Conservation (phyloP, 2,113 vertebrate species). For the Forbesichthys papilliferus region DNA sequence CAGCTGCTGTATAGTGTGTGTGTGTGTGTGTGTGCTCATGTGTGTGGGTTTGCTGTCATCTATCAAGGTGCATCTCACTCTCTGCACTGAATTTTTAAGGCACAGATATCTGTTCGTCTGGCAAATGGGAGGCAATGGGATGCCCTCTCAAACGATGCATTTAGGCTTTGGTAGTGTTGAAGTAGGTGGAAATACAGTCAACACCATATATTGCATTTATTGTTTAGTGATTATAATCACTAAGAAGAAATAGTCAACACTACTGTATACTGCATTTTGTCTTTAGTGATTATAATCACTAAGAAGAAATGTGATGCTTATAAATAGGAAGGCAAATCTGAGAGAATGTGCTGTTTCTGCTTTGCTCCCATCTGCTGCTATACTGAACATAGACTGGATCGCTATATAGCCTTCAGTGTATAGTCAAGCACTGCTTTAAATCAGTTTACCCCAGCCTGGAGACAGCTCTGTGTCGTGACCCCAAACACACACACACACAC, state of each 20-base stretch:
- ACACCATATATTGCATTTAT: too few relatives aligned
- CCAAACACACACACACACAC: neutral
- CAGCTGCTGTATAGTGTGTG: conserved; percentile 32
- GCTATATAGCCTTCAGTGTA: conserved; percentile 40
- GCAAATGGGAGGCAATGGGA: conserved; percentile 2
- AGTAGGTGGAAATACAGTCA: too few relatives aligned
- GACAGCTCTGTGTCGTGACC: conserved; percentile 43
- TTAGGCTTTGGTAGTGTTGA: too few relatives aligned
- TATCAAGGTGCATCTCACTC: conserved; percentile 37
- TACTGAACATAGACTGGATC: conserved; percentile 16
- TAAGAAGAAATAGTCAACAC: too few relatives aligned
- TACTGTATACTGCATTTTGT: too few relatives aligned
- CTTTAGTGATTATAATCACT: too few relatives aligned
- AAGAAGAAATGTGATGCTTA: too few relatives aligned
- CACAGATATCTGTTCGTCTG: neutral
- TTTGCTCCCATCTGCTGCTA: conserved; percentile 20
- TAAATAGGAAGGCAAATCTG: conserved; percentile 16
- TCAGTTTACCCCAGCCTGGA: conserved; percentile 49
- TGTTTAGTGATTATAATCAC: too few relatives aligned
- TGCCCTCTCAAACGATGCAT: conserved; percentile 27
- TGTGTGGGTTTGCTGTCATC: conserved; percentile 13
- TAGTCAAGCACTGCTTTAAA: conserved; percentile 52
- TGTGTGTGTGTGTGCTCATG: neutral
- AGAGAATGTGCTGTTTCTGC: conserved; percentile 18
- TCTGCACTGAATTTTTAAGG: conserved; percentile 17